A percentile compares a stretch with the other conserved stretches of the same genome.
Conservation (phyloP, 2,888 invertebrate species). For the Drosophila emarginata region DNA sequence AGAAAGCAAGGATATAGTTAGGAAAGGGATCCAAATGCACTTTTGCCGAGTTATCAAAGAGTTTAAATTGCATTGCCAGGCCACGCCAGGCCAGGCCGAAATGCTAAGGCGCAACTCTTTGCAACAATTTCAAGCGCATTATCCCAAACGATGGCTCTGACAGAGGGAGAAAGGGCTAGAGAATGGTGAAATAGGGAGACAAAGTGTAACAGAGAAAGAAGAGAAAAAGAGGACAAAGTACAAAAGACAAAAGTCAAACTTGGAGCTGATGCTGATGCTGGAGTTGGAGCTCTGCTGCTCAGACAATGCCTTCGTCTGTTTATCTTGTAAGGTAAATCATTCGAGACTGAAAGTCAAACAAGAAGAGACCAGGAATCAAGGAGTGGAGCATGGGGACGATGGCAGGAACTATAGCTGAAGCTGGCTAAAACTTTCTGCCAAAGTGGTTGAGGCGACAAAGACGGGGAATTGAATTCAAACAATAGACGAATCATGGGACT, state of each 20-base stretch:
- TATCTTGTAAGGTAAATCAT: constrained; percentile 78
- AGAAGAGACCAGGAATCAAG: constrained; percentile 35
- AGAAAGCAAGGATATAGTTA: neutral
- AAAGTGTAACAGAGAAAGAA: constrained; percentile 3
- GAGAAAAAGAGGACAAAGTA: constrained; percentile 27
- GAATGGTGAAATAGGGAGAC: neutral
- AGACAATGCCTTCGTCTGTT: constrained; percentile 64
- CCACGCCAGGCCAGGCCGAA: constrained; percentile 55
- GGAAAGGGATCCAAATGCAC: constrained; percentile 66
- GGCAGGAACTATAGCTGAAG: constrained; percentile 6
- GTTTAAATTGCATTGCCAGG: constrained; percentile 76
- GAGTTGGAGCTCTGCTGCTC: constrained; percentile 42
- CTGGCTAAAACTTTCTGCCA: constrained; percentile 58
- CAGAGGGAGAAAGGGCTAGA: constrained; percentile 13
- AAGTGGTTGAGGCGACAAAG: constrained; percentile 75
- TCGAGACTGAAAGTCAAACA: constrained; percentile 78
- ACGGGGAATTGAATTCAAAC: constrained; percentile 74
- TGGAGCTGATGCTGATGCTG: constrained; percentile 23
- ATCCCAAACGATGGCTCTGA: constrained; percentile 47
- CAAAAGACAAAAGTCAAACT: constrained; percentile 76
- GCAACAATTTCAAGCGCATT: constrained; percentile 76
- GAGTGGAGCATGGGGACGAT: constrained; percentile 12
- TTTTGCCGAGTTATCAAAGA: constrained; percentile 75
- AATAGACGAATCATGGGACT: constrained; percentile 66
- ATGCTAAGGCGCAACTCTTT: constrained; percentile 32